These are phyloP conservation scores for Tetragonula carbonaria DNA, from an alignment of 2,888 invertebrate genomes.

Conservation along the genomic window DNA sequence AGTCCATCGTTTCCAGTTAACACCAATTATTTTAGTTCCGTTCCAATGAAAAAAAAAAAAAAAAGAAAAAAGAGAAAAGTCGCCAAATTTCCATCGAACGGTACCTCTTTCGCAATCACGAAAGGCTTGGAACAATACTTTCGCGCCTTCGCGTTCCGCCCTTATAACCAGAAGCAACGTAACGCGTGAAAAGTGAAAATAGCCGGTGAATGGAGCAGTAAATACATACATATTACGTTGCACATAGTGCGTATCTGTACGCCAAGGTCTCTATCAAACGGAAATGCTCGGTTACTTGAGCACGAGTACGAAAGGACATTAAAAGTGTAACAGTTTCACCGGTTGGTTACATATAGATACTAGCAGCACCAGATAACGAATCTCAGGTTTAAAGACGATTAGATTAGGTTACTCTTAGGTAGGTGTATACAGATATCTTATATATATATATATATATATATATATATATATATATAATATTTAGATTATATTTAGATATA, in stretches of 20 bases:
- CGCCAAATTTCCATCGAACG: slow-evolving; percentile 9
- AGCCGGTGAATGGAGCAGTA: slow-evolving; percentile 63
- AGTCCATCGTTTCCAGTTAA: background rate
- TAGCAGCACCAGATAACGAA: background rate
- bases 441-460: too few species aligned
- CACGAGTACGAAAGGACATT: slow-evolving; percentile 57
- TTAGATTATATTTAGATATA: too few species aligned
- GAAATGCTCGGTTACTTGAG: slow-evolving; percentile 70
- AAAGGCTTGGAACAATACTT: background rate
- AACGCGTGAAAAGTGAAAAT: slow-evolving; percentile 70
- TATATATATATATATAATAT: too few species aligned
- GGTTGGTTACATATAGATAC: background rate
- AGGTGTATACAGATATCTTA: too few species aligned
- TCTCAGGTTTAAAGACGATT: background rate
- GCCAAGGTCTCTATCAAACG: slow-evolving; percentile 68
- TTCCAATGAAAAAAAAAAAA: too few species aligned
- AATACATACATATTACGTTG: slow-evolving; percentile 13
- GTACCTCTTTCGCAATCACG: background rate
- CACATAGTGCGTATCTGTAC: slow-evolving; percentile 33
- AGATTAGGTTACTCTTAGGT: background rate
- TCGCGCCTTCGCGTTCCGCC: slow-evolving; percentile 50
- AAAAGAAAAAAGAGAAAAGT: too few species aligned
- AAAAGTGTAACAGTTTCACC: slow-evolving; percentile 41
- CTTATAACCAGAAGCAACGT: slow-evolving; percentile 33
- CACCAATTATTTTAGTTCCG: too few species aligned